Evolutionary conservation across 2,888 invertebrate genomes (phyloP).

Genomic region (Rhimphoctona megacephalus): DNA sequence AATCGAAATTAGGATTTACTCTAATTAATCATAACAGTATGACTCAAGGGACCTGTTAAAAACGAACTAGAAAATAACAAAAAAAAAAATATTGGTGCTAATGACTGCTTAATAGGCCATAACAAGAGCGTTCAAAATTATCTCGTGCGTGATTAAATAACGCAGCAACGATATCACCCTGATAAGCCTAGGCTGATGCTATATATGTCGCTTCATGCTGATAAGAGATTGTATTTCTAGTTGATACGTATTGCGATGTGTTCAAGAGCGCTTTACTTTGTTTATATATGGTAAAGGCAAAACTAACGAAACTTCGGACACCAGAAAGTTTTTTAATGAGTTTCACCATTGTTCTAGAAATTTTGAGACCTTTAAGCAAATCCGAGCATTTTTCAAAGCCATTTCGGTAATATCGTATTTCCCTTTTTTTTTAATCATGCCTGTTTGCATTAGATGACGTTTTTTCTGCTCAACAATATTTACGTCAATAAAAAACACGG

Average conservation of each 20-base stretch:
- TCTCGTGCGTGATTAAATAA: conserved; percentile 59
- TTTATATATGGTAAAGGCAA: conserved; percentile 1
- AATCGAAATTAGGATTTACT: neutral
- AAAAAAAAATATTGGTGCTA: neutral
- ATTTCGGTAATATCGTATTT: neutral
- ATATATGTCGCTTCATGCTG: conserved; percentile 36
- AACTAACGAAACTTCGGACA: neutral
- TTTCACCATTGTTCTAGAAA: neutral
- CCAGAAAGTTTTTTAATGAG: neutral
- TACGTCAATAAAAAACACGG: neutral
- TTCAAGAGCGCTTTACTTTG: conserved; percentile 7
- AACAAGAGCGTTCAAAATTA: neutral
- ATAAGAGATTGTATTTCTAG: conserved; percentile 67
- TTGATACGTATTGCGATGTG: conserved; percentile 36
- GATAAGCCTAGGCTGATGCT: conserved; percentile 66
- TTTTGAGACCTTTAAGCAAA: neutral
- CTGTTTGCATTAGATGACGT: neutral
- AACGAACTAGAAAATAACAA: neutral
- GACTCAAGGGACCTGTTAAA: neutral
- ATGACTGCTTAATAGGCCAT: conserved; percentile 17
- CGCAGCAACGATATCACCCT: conserved; percentile 65
- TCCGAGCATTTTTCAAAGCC: neutral
- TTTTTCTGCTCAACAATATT: neutral
- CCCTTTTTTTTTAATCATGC: neutral
- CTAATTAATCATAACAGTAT: neutral